Evolutionary conservation across 2,888 invertebrate genomes (phyloP).

Genomic region (Caenorhabditis panamensis): DNA sequence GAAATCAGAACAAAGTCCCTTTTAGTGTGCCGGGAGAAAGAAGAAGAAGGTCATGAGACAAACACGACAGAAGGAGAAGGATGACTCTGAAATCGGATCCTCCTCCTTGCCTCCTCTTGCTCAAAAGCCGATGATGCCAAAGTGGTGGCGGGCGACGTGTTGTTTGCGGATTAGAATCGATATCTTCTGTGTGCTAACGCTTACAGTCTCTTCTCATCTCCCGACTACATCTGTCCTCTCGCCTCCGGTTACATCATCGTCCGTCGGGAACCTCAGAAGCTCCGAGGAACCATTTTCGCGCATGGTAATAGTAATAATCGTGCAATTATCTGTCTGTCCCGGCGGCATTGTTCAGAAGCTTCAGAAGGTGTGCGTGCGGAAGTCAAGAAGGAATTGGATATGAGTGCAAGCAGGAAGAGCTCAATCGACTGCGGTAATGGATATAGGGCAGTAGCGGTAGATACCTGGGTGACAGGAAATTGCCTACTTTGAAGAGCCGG

Average conservation of each 20-base stretch:
- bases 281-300: conserved; percentile 28
- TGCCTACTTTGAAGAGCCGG: conserved; percentile 18
- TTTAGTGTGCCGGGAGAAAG: not conserved
- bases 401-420: conserved; percentile 41
- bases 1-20: not conserved
- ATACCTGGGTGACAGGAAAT: conserved; percentile 21
- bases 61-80: conserved; percentile 18
- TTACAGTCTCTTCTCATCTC: not conserved
- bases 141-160: conserved; percentile 18
- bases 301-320: conserved; percentile 32
- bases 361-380: conserved; percentile 33
- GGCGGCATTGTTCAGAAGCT: not conserved
- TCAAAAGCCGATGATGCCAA: conserved; percentile 12
- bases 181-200: conserved; percentile 1
- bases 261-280: conserved; percentile 17
- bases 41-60: conserved; percentile 1
- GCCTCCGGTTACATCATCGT: conserved; percentile 43
- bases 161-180: conserved; percentile 47
- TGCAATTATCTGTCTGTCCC: conserved; percentile 6
- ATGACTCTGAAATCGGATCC: conserved; percentile 50
- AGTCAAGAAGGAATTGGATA: conserved; percentile 28
- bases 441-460: conserved; percentile 15
- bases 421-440: conserved; percentile 31
- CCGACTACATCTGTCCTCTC: conserved; percentile 4
- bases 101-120: not conserved